These are phyloP conservation scores for Xylota sylvarum DNA, from an alignment of 2,888 invertebrate genomes.

Conservation along the genomic window DNA sequence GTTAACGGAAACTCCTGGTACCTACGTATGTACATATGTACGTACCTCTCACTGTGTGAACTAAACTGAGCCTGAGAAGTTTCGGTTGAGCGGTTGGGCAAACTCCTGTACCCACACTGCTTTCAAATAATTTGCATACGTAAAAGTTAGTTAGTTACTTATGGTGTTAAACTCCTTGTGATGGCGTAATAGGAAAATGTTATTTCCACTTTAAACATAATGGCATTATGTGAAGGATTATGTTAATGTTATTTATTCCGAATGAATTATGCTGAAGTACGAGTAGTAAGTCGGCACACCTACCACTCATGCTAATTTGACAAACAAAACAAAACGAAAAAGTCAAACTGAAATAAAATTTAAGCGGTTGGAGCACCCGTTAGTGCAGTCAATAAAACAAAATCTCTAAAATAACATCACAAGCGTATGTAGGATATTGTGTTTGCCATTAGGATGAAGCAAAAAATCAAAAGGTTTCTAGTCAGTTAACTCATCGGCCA, in stretches of 20 bases:
- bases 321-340: conserved; percentile 15
- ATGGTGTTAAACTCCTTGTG: conserved; percentile 76
- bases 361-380: background rate
- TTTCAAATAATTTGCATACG: conserved; percentile 74
- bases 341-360: no score
- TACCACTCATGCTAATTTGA: conserved; percentile 52
- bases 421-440: background rate
- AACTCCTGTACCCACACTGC: conserved; percentile 50
- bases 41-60: conserved; percentile 35
- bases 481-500: conserved; percentile 32
- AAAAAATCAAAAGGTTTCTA: conserved; percentile 19
- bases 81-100: conserved; percentile 64
- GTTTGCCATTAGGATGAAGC: background rate
- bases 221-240: conserved; percentile 76
- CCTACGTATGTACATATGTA: background rate
- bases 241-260: conserved; percentile 76
- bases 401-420: background rate
- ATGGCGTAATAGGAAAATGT: conserved; percentile 76
- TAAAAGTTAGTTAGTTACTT: conserved; percentile 77
- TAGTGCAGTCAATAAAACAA: conserved; percentile 1
- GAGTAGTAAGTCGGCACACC: conserved; percentile 49
- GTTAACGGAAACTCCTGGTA: conserved; percentile 64
- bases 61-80: conserved; percentile 66
- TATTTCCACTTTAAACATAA: conserved; percentile 76
- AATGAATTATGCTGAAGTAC: conserved; percentile 70